These are phyloP conservation scores for Agrilus mali DNA, from an alignment of 2,888 invertebrate genomes.

Conservation along the genomic window DNA sequence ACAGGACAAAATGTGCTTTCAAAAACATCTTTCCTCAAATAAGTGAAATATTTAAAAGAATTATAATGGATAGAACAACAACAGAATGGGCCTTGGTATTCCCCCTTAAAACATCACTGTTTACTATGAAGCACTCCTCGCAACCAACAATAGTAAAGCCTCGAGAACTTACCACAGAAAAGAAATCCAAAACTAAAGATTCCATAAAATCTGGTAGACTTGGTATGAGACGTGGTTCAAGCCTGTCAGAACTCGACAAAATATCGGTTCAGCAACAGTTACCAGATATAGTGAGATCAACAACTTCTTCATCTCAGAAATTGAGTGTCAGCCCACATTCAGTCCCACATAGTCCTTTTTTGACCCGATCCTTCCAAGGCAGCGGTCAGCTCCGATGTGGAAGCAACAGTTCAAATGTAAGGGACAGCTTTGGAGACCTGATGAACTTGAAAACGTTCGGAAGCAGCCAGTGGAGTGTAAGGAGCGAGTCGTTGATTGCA, in stretches of 20 bases:
- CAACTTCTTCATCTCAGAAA: constrained; percentile 31
- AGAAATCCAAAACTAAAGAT: constrained; percentile 18
- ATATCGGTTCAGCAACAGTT: constrained; percentile 27
- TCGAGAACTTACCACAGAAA: constrained; percentile 23
- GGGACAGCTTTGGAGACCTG: constrained; percentile 63
- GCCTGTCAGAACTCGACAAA: constrained; percentile 61
- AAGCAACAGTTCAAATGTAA: constrained; percentile 22
- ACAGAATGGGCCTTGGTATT: constrained; percentile 46
- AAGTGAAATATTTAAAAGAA: too few relatives aligned
- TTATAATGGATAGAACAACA: constrained; percentile 20
- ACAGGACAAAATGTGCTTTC: too few relatives aligned
- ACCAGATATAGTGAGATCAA: constrained; percentile 38
- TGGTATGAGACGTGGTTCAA: constrained; percentile 55
- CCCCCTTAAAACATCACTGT: constrained; percentile 42
- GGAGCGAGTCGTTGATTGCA: constrained; percentile 60
- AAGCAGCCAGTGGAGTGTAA: constrained; percentile 55
- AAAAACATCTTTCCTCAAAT: too few relatives aligned
- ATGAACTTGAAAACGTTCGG: constrained; percentile 66
- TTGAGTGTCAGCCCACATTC: constrained; percentile 33
- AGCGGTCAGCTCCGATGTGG: constrained; percentile 18
- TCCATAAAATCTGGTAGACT: constrained; percentile 27
- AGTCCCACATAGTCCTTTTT: constrained; percentile 39
- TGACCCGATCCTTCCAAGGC: constrained; percentile 35
- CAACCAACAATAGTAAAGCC: constrained; percentile 15
- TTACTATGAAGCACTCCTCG: constrained; percentile 40